Base-by-base conservation (phyloP, 2,797 vertebrate species). In the Vultur gryphus region DNA sequence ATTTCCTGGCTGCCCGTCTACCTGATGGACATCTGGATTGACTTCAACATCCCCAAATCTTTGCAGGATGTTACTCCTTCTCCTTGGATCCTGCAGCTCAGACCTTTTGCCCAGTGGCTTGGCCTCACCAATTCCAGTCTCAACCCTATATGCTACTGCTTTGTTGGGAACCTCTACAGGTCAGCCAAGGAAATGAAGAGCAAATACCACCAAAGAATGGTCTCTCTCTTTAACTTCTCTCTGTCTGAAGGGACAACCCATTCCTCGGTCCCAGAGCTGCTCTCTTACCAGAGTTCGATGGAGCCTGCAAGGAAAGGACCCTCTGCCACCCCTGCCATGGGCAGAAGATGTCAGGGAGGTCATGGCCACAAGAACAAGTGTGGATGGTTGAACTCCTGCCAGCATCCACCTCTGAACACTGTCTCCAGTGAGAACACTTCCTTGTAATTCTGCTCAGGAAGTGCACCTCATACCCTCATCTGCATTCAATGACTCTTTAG, bases 141-240 rank as follows among this genome's bases (percentile, higher is more conserved):
- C 81, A 99, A 99, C 92, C 99, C 99, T 5, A 99, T 99, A 95
- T 99, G 99, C 64, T 99, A 99, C 90, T 99, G 99, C 65, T 99
- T 99, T 87, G 98, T 99, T 3, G 99, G 99, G 39, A 99, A 99
- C 88, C 97, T 99, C 81, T 99, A 99, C 96, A 98, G 99, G 71
- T 99, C 99, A 6, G 99, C 99, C 17, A 98, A 98, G 96, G 98
- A 99, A 75, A 99, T 99, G 91, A 99, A 98, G 92, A 99, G 96
- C 44, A 98, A 98, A 52, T 99, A 99, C 96, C 98, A 98, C 87
- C 98, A 98, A 97, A 99, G 98, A 61, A 98, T 99, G 95, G 75
- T 97, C 33, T 98, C 98, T 18, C 95, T 98, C 81, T 98, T 98
- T 93, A 98, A 97, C 46, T 98, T 97, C 87, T 98, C 98, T 7